Base-by-base conservation (phyloP, 2,113 vertebrate species). In the Crypturellus undulatus region DNA sequence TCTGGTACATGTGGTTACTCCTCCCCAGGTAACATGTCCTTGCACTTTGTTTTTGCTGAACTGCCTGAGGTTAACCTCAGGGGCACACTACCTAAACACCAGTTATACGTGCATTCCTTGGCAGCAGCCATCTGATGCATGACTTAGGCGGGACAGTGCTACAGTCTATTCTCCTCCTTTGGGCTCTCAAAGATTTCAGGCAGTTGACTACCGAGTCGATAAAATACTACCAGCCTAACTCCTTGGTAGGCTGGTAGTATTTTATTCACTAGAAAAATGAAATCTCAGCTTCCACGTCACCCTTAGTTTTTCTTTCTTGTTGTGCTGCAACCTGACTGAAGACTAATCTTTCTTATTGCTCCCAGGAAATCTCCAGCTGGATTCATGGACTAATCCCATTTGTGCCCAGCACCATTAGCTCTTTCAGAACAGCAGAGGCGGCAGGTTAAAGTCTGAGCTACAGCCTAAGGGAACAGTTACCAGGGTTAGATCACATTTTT, bases 391-490 rank as follows among this genome's bases (percentile, higher is more conserved):
- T 87, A 84, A 91, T 72, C 75, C 68, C 38, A 72, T 79, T 72
- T 38, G 7, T 54, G 40, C n/a, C 13, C 3, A 94, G 68, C 3
- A 20, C 68, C 82, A 8, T 65, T 58, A 73, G 63, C 52, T 82
- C 67, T 77, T 92, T 13, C 84, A 91, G 70, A 84, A 38, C 70
- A 93, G 47, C 62, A 87, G 3, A 69, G 62, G 36, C 51, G 14
- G 71, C 87, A 80, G 60, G 71, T 45, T 85, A 79, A 91, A 90
- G 87, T 8, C 54, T 92, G 79, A 96, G 90, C 45, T 70, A 73
- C 88, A 95, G 90, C 68, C 76, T 87, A 76, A 52, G 82, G 49
- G 30, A 93, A 54, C 59, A 90, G 88, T 60, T 93, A 82, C 71
- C 85, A 24, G 40, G 58, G 68, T 8, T 86, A 72, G 93, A 95